Conservation (phyloP, 2,797 vertebrate species). For the Sparus aurata region DNA sequence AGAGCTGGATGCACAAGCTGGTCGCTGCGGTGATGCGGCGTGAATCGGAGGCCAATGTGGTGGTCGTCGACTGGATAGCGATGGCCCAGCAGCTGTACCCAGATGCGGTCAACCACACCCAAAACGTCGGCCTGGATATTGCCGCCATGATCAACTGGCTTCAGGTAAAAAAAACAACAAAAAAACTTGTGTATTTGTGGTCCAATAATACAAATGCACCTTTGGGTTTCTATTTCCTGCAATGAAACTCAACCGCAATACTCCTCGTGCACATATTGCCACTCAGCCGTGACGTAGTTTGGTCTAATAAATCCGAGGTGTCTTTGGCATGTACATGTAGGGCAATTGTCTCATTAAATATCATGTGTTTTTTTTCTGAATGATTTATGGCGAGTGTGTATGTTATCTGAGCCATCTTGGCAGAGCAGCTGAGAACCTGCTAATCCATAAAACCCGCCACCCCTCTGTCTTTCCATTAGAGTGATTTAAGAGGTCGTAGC, state of each 20-base stretch:
- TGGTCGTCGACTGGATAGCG: slow-evolving; percentile 93
- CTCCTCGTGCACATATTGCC: not conserved
- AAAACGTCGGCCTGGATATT: slow-evolving; percentile 86
- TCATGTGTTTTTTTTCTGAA: not conserved
- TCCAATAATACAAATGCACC: not conserved
- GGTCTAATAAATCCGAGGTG: slow-evolving; percentile 1
- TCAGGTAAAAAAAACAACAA: slow-evolving; percentile 83
- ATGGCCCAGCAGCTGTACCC: slow-evolving; percentile 94
- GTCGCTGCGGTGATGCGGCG: slow-evolving; percentile 89
- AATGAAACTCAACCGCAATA: not conserved
- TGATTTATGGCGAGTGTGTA: not conserved
- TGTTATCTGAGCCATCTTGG: not conserved
- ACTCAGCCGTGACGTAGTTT: not conserved
- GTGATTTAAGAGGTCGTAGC: not conserved
- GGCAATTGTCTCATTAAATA: not conserved
- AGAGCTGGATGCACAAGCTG: slow-evolving; percentile 91
- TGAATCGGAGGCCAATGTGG: slow-evolving; percentile 90
- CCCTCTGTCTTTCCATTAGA: not conserved
- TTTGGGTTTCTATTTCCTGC: not conserved
- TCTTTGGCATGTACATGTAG: slow-evolving; percentile 9
- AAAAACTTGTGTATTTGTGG: too few species aligned
- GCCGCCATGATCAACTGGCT: slow-evolving; percentile 93
- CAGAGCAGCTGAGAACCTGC: not conserved
- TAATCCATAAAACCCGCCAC: slow-evolving; percentile 16
- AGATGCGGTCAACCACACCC: slow-evolving; percentile 91